phyloP scores from a whole-genome alignment of 2,113 vertebrate species.

The Sinocyclocheilus maitianheensis region DNA sequence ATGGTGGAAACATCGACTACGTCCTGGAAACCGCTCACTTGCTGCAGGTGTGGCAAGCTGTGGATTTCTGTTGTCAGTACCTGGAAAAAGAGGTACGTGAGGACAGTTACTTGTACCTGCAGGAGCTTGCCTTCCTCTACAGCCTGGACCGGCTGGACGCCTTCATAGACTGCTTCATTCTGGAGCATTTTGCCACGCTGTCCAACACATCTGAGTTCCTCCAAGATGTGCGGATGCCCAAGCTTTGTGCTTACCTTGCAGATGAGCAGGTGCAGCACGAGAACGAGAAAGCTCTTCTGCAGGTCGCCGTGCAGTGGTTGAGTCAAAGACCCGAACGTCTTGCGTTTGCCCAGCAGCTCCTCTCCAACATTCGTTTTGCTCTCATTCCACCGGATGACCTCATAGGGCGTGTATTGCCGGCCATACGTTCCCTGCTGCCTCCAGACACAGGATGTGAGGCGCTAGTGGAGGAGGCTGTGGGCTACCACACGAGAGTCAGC shows the following conservation, averaged over 20 bases:
- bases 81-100: slow-evolving; percentile 89
- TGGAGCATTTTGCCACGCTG: slow-evolving; percentile 83
- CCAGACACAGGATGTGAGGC: slow-evolving; percentile 80
- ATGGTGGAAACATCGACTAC: slow-evolving; percentile 84
- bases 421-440: slow-evolving; percentile 81
- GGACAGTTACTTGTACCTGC: slow-evolving; percentile 93
- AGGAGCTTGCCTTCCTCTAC: slow-evolving; percentile 90
- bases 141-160: slow-evolving; percentile 85
- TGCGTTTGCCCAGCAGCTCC: slow-evolving; percentile 75
- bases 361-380: slow-evolving; percentile 87
- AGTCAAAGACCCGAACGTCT: slow-evolving; percentile 80
- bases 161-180: slow-evolving; percentile 89
- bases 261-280: slow-evolving; percentile 84
- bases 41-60: slow-evolving; percentile 90
- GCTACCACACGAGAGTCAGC: slow-evolving; percentile 80
- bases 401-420: slow-evolving; percentile 79
- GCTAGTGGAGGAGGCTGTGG: slow-evolving; percentile 85
- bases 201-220: slow-evolving; percentile 87
- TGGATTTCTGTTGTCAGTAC: slow-evolving; percentile 96
- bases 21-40: slow-evolving; percentile 90
- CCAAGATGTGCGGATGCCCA: slow-evolving; percentile 81
- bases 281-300: slow-evolving; percentile 85
- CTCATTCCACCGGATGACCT: slow-evolving; percentile 85
- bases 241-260: slow-evolving; percentile 84
- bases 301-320: slow-evolving; percentile 88